phyloP scores from a whole-genome alignment of 1,140 invertebrate genomes.

The Helicorthomorpha holstii region DNA sequence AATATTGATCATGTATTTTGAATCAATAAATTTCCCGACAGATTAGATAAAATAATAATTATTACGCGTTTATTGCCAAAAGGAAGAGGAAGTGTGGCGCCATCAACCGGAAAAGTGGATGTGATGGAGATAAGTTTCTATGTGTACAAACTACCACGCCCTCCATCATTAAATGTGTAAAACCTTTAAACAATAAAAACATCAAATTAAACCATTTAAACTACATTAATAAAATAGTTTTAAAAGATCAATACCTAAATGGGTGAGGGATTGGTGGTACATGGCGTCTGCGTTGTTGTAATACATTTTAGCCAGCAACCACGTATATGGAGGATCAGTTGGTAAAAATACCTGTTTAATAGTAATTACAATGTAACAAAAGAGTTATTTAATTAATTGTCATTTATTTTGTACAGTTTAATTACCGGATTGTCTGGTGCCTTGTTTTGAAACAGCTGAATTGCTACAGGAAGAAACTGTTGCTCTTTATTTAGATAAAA shows the following conservation, averaged over 20 bases:
- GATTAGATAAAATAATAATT: constrained; percentile 1
- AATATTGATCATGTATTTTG: background rate
- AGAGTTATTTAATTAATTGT: too few relatives aligned
- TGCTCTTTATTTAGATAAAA: constrained; percentile 26
- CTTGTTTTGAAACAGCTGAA: constrained; percentile 30
- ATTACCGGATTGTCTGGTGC: constrained; percentile 30
- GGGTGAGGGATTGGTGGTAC: constrained; percentile 30
- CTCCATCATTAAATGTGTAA: constrained; percentile 33
- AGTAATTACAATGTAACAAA: background rate
- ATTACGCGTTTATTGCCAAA: constrained; percentile 27
- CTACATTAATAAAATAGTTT: background rate
- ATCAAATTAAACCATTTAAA: background rate
- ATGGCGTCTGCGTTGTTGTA: constrained; percentile 33
- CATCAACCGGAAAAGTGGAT: constrained; percentile 31
- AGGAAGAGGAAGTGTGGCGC: constrained; percentile 32
- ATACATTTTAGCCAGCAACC: constrained; percentile 35
- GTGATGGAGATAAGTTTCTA: constrained; percentile 28
- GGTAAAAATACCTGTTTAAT: constrained; percentile 26
- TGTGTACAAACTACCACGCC: constrained; percentile 27
- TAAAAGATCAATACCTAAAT: constrained; percentile 22
- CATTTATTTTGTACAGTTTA: too few relatives aligned
- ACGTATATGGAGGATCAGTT: constrained; percentile 26
- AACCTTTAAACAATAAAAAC: constrained; percentile 19
- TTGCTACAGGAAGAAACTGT: constrained; percentile 29
- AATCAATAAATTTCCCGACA: background rate